A percentile compares a stretch with the other conserved stretches of the same genome.
phyloP scores from a whole-genome alignment of 2,113 vertebrate species.

The Fregata magnificens region DNA sequence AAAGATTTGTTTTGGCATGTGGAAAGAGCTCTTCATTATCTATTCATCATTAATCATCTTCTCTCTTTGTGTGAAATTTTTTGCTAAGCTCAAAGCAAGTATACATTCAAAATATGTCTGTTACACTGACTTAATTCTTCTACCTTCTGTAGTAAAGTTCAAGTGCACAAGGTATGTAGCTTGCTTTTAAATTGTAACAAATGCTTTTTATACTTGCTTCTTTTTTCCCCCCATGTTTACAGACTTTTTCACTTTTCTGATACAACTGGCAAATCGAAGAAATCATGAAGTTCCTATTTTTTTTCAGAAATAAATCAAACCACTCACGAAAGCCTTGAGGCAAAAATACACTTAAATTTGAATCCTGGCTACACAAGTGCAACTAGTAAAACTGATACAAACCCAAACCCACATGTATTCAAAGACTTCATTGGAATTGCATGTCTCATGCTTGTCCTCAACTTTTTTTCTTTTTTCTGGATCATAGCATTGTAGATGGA shows the following conservation, averaged over 20 bases:
- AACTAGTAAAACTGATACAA: background rate
- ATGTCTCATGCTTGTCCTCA: background rate
- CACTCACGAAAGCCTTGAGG: background rate
- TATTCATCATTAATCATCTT: background rate
- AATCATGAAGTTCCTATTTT: background rate
- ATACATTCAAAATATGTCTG: background rate
- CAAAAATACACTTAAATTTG: background rate
- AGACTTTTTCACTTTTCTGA: background rate
- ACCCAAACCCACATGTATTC: background rate
- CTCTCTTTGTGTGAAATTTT: background rate
- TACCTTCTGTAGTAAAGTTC: background rate
- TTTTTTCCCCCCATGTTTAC: background rate
- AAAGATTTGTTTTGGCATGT: background rate
- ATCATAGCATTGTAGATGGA: background rate
- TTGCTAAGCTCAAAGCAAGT: background rate
- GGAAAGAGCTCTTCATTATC: background rate
- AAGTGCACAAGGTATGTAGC: background rate
- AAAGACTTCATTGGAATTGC: background rate
- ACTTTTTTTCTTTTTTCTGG: background rate
- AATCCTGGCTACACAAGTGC: background rate
- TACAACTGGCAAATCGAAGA: background rate
- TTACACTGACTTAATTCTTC: background rate
- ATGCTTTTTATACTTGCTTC: background rate
- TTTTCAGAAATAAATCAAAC: background rate
- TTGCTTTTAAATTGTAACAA: background rate